These are phyloP conservation scores for Festucalex cinctus DNA, from an alignment of 2,113 vertebrate genomes.

Conservation along the genomic window DNA sequence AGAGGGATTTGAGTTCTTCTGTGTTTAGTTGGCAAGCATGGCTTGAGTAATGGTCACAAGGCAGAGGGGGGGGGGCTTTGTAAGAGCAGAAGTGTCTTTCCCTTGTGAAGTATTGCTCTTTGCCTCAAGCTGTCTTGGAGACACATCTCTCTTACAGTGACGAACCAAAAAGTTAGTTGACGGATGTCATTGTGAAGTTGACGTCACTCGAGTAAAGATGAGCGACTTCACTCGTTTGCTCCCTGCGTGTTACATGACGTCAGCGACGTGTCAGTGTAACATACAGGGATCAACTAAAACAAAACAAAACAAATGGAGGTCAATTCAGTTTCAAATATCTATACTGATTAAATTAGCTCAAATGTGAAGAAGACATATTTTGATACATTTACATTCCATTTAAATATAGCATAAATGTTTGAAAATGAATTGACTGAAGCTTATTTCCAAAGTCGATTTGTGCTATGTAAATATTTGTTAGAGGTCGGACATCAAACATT, in stretches of 20 bases:
- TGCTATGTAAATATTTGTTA: constrained; percentile 38
- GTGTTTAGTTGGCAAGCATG: constrained; percentile 40
- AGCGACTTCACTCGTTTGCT: constrained; percentile 50
- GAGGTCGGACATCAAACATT: constrained; percentile 45
- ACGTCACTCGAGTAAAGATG: constrained; percentile 10
- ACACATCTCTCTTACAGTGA: constrained; percentile 62
- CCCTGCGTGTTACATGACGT: constrained; percentile 54
- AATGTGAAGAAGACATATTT: background rate
- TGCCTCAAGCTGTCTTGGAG: constrained; percentile 24
- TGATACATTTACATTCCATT: background rate
- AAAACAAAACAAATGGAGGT: constrained; percentile 16
- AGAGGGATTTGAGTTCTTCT: constrained; percentile 57
- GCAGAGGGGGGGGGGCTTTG: constrained; percentile 52
- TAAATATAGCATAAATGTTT: constrained; percentile 9
- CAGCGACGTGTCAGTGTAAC: constrained; percentile 12
- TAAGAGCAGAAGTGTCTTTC: constrained; percentile 58
- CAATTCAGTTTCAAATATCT: constrained; percentile 48
- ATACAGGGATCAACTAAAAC: constrained; percentile 46
- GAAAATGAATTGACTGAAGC: constrained; percentile 50
- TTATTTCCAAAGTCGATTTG: constrained; percentile 43
- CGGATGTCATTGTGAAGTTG: constrained; percentile 26
- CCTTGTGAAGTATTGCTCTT: constrained; percentile 26
- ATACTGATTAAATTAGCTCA: background rate
- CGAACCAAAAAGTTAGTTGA: constrained; percentile 30
- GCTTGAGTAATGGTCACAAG: constrained; percentile 55